A percentile compares a stretch with the other conserved stretches of the same genome.
Evolutionary conservation across 2,113 vertebrate genomes (phyloP).

Genomic region (Podarcis raffonei): DNA sequence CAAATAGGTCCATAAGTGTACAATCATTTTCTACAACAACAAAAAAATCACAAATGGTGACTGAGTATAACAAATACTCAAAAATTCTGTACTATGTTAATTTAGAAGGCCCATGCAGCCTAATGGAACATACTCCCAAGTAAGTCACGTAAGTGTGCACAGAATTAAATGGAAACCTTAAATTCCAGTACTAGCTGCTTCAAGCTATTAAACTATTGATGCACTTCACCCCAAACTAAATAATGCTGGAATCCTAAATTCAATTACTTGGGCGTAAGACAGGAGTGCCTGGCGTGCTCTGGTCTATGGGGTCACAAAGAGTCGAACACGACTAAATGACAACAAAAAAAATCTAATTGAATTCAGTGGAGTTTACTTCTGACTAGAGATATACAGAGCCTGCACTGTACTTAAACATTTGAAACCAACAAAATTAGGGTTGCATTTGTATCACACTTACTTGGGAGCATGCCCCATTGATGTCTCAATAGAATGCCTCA

Average conservation of each 20-base stretch:
- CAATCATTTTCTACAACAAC: conserved; percentile 81
- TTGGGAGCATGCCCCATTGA: not conserved
- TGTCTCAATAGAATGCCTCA: not conserved
- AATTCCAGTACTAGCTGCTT: not conserved
- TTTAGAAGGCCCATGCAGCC: not conserved
- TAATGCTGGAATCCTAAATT: no score
- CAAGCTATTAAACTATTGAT: not conserved
- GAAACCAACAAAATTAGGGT: not conserved
- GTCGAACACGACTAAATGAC: no score
- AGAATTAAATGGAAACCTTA: not conserved
- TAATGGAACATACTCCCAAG: not conserved
- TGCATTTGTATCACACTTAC: not conserved
- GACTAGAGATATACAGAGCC: no score
- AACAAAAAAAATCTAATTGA: no score
- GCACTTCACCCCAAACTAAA: not conserved
- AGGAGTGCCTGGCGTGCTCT: no score
- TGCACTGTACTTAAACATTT: not conserved
- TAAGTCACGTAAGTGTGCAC: not conserved
- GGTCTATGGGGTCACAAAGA: no score
- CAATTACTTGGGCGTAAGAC: no score
- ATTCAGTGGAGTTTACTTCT: no score
- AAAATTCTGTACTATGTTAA: not conserved
- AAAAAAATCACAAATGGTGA: conserved; percentile 1
- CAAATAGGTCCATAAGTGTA: conserved; percentile 84
- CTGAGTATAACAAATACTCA: not conserved